Conservation (phyloP, 2,113 vertebrate species). For the Nesogale talazaci region DNA sequence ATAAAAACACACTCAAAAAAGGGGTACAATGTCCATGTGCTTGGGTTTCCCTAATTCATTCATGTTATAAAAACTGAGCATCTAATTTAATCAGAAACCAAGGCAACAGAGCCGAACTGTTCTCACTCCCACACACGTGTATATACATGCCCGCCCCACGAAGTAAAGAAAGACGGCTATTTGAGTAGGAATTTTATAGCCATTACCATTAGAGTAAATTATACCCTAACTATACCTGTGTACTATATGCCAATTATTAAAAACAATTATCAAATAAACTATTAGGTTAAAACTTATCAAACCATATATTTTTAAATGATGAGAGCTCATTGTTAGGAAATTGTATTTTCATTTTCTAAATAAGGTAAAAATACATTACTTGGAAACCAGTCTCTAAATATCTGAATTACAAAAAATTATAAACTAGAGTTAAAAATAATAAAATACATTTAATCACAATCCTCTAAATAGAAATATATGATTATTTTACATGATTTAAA, state of each 20-base stretch:
- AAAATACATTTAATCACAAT: constrained; percentile 9
- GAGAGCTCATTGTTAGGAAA: not conserved
- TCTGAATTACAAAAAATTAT: not conserved
- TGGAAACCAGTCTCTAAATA: constrained; percentile 12
- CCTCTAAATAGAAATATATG: not conserved
- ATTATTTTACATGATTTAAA: not conserved
- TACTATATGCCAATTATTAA: not conserved
- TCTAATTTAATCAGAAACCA: not conserved
- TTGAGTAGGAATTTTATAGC: not conserved
- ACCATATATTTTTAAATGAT: not conserved
- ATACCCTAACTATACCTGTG: not conserved
- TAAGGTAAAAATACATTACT: not conserved
- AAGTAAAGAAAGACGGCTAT: constrained; percentile 20
- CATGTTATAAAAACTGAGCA: too few species aligned
- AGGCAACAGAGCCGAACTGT: constrained; percentile 14
- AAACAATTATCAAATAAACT: constrained; percentile 27
- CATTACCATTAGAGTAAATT: not conserved
- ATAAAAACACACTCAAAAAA: too few species aligned
- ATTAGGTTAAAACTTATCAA: not conserved
- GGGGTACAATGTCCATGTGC: too few species aligned
- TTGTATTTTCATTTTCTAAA: not conserved
- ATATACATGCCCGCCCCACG: not conserved
- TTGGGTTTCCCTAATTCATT: too few species aligned
- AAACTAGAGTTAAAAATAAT: constrained; percentile 24
- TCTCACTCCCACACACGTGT: not conserved